These are phyloP conservation scores for Dasyornis broadbenti DNA, from an alignment of 2,113 vertebrate species.

Conservation along the genomic window DNA sequence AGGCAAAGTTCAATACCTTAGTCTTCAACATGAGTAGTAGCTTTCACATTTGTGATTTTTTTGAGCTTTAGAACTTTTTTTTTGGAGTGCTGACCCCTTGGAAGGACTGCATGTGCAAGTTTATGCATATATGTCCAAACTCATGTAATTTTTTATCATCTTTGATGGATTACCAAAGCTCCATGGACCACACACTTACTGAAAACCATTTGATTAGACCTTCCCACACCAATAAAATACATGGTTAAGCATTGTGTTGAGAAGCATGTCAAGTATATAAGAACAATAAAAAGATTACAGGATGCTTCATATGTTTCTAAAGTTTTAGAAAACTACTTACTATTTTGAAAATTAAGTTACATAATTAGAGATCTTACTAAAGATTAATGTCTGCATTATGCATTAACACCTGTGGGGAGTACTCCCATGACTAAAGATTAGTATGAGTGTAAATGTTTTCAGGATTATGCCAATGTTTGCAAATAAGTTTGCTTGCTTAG, in stretches of 20 bases:
- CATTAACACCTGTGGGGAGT: conserved; percentile 10
- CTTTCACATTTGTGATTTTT: neutral
- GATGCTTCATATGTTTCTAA: neutral
- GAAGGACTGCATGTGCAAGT: neutral
- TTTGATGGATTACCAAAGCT: neutral
- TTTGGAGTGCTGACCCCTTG: neutral
- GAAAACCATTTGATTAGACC: neutral
- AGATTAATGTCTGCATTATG: neutral
- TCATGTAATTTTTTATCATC: neutral
- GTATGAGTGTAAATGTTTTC: neutral
- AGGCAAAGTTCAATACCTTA: neutral
- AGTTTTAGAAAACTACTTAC: neutral
- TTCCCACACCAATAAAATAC: neutral
- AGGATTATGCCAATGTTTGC: neutral
- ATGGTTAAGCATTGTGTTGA: neutral
- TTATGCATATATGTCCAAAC: neutral
- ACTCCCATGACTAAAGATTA: conserved; percentile 56
- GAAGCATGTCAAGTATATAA: neutral
- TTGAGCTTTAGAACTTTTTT: neutral
- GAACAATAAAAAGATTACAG: neutral
- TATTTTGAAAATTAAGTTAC: neutral
- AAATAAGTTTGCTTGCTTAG: neutral
- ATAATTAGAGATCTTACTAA: conserved; percentile 38
- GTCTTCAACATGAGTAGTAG: neutral
- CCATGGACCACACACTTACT: neutral